Conservation (phyloP, 2,797 vertebrate genomes). For the Phaenicophaeus curvirostris region DNA sequence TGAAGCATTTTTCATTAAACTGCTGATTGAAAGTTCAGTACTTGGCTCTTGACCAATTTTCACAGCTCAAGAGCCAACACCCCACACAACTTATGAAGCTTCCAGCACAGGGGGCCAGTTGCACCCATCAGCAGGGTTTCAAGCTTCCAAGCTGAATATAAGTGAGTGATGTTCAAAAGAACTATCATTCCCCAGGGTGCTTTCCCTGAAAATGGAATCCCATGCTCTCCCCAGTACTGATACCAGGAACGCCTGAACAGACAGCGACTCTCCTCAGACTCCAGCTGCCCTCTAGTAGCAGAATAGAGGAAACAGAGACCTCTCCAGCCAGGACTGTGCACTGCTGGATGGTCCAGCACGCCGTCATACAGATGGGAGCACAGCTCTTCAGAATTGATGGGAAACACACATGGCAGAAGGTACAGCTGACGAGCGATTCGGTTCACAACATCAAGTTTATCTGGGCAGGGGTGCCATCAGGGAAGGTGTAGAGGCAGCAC, state of each 20-base stretch:
- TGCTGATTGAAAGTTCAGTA: neutral
- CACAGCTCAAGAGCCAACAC: neutral
- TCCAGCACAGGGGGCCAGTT: no score
- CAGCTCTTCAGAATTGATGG: neutral
- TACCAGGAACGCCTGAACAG: neutral
- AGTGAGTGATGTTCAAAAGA: neutral
- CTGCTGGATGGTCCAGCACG: neutral
- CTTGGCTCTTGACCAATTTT: neutral
- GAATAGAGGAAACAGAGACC: neutral
- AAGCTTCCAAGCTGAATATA: neutral
- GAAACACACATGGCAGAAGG: neutral
- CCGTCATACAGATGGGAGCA: neutral
- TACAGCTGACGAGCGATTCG: neutral
- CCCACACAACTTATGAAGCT: neutral
- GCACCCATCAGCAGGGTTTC: no score
- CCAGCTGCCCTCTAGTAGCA: slow-evolving; percentile 51
- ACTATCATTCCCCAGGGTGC: neutral
- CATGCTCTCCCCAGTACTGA: neutral
- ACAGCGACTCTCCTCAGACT: neutral
- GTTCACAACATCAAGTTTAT: neutral
- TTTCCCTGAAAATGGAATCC: neutral
- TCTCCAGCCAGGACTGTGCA: neutral
- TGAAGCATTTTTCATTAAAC: neutral
- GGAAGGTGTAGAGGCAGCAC: neutral
- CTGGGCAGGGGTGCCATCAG: neutral